Base-by-base conservation (phyloP, 1,140 invertebrate genomes). In the Nasonia giraulti region DNA sequence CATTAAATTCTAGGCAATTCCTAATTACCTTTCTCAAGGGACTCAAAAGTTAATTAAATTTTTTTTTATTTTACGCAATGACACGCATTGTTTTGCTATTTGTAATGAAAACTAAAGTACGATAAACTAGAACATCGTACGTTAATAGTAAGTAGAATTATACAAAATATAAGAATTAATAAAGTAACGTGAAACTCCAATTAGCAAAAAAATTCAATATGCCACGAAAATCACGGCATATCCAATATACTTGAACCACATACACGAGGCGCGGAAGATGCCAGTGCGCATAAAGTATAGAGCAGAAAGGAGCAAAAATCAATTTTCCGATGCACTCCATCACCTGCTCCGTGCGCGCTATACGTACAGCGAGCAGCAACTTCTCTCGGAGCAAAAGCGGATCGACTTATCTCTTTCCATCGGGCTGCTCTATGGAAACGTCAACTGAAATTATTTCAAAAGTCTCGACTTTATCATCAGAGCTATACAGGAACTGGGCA, bases 241-340 rank as follows among this genome's bases (percentile, higher is more conserved):
- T 1, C 17, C 17, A 20, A 62, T 62, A 62, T n/a, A 62, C 20
- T 62, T 17, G 47, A 50, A 50, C 47, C 47, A 50, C 12, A 50
- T 12, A 50, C 12, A 50, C 47, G 47, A 17, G 12, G 47, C 20
- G 55, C 6, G 55, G 55, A 62, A 20, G 20, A 62, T 20, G 55
- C 55, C 40, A 44, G 6, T 5, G 10, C 40, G 40, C 40, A 10
- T 44, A 62, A 1, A 62, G 55, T 50, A 17, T 50, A 50, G 8
- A 50, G 0, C 14, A 14, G 14, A 62, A 62, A n/a, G 55, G 44
- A 40, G 20, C 44, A 33, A 79, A 81, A 81, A 81, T 81, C 80
- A 81, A 81, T 81, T 74, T 81, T 50, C 80, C 80, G 17, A 81
- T 81, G 69, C 44, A 31, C 40, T 31, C 27, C 12, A 31, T 47